These are phyloP conservation scores for Prosopocoilus inquinatus DNA, from an alignment of 2,888 invertebrate species.

Conservation along the genomic window DNA sequence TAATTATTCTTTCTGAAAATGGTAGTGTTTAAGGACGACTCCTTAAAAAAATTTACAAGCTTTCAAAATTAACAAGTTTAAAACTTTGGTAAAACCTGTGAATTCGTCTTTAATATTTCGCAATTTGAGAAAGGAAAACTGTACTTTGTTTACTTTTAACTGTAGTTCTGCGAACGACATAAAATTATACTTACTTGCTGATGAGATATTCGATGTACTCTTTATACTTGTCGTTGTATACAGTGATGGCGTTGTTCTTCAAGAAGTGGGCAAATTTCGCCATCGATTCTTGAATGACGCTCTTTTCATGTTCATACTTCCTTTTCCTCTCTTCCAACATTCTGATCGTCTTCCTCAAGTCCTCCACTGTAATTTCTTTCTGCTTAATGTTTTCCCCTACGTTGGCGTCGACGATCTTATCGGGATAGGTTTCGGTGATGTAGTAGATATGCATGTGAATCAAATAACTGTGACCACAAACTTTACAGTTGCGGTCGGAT, in stretches of 20 bases:
- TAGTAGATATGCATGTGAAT: constrained; percentile 46
- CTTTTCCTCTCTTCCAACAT: not conserved
- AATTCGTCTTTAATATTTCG: no score
- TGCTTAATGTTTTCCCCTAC: constrained; percentile 7
- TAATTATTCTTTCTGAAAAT: no score
- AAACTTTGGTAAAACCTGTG: no score
- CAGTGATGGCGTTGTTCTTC: constrained; percentile 40
- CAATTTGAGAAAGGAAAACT: no score
- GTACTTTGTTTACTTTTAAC: no score
- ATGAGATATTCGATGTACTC: constrained; percentile 41
- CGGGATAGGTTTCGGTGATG: constrained; percentile 36
- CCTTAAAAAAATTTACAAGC: no score
- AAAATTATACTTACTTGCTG: constrained; percentile 30
- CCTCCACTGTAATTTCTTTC: not conserved
- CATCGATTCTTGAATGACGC: constrained; percentile 32
- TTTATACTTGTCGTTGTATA: constrained; percentile 42
- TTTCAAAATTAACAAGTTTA: no score
- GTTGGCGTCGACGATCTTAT: constrained; percentile 31
- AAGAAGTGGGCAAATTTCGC: constrained; percentile 44
- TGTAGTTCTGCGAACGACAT: no score
- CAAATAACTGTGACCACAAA: constrained; percentile 36
- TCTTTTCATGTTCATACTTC: constrained; percentile 33
- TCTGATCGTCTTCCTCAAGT: not conserved
- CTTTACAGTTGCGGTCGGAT: constrained; percentile 19
- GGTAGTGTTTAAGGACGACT: no score